Base-by-base conservation (phyloP, 2,888 invertebrate genomes). In the Scaptomyza flava region DNA sequence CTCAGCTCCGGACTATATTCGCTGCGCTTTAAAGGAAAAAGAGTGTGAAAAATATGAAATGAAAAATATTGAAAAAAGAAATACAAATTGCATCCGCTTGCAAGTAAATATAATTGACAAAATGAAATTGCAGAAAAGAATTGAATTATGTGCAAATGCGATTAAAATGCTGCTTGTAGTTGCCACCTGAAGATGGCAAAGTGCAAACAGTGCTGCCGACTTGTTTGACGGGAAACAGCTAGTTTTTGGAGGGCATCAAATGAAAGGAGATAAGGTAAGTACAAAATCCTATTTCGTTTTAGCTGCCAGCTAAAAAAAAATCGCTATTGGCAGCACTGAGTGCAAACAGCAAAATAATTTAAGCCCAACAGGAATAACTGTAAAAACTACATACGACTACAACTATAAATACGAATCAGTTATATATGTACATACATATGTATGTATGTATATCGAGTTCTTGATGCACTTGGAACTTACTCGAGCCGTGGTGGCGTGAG, bases 1-100 rank as follows among this genome's bases (percentile, higher is more conserved):
- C 91, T 90, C 64, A 92, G 72, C 71, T 92, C 92, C 1, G 91
- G 87, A 64, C 90, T 90, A 68, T 92, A 92, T 60, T 92, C 92
- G 52, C 86, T 87, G 76, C 90, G 87, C 91, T 91, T 64, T 50
- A 60, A 56, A 23, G 17, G 20, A 47, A 42, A 54, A 47, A 45
- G 41, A 17, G 50, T 51, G 27, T 20, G 31, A 45, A 20, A 57
- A 14, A 31, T 14, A 20, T 36, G 11, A 33, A 14, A 33, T 31
- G 27, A 62, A 58, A 71, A 62, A 64, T 70, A 67, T 72, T 58
- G 70, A 54, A 57, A 47, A 73, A 75, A 76, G 53, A 71, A 61
- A 65, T 67, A 77, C 58, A 71, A 63, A 65, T 67, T 70, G 68
- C 70, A 77, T 67, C 34, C 58, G 51, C 31, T 54, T 58, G 56